Conservation (phyloP, 2,888 invertebrate species). For the Fragum sueziense region DNA sequence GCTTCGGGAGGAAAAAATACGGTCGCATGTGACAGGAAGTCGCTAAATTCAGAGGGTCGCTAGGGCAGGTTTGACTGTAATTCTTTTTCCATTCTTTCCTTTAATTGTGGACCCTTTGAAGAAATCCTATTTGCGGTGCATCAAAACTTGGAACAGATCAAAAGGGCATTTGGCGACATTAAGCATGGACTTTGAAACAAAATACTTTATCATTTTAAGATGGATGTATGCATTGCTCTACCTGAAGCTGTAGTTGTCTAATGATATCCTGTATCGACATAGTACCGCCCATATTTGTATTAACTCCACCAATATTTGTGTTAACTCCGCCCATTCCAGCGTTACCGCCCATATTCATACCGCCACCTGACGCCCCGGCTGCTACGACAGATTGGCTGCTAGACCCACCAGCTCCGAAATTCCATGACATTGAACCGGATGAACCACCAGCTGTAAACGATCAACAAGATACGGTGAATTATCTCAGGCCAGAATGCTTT, state of each 20-base stretch:
- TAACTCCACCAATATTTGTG: neutral
- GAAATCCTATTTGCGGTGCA: too few species aligned
- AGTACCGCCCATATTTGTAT: slow-evolving; percentile 12
- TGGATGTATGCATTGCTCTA: neutral
- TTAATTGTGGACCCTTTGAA: too few species aligned
- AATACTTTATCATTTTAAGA: neutral
- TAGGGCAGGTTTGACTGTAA: too few species aligned
- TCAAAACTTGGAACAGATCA: too few species aligned
- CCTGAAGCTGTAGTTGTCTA: slow-evolving; percentile 10
- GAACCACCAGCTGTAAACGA: slow-evolving; percentile 7
- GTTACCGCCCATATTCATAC: slow-evolving; percentile 5
- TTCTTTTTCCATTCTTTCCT: too few species aligned
- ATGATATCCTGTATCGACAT: slow-evolving; percentile 38
- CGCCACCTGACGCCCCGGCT: slow-evolving; percentile 13
- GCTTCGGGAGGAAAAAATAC: too few species aligned
- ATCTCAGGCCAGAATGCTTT: too few species aligned
- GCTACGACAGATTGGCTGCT: slow-evolving; percentile 3
- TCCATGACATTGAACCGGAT: slow-evolving; percentile 7
- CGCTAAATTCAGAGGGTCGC: too few species aligned
- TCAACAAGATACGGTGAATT: too few species aligned
- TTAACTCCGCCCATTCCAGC: neutral
- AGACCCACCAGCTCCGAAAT: slow-evolving; percentile 6
- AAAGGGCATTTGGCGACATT: too few species aligned
- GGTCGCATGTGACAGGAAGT: too few species aligned
- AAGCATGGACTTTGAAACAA: too few species aligned